Evolutionary conservation across 2,113 vertebrate species (phyloP), one percentile per base, ranked within the genome.

Genomic region (Notarius lentiginosus): DNA sequence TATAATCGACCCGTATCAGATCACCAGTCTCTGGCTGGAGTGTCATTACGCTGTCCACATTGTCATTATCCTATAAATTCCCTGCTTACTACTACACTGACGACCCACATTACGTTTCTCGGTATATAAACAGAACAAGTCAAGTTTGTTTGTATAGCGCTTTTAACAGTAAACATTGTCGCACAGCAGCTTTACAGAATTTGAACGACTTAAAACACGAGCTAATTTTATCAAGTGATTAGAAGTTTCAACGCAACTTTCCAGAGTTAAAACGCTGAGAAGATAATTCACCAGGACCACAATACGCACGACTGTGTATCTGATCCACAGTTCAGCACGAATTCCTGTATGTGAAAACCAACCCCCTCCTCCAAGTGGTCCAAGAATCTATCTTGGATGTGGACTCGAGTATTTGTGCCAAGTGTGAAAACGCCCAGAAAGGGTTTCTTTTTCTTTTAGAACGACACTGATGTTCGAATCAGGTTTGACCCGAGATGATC

Each of bases 381-480:
- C 55, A 34, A 18, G 63, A 70, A 83, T 83, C 65, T 17, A 83
- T 83, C 49, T 17, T 22, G 82, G 82, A 27, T 83, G 82, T 12
- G 51, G 41, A 24, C 68, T 65, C 30, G n/a, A 85, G 61, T 66
- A 27, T 75, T 82, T 60, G 30, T 27, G 55, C 79, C 79, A 80
- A 79, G 30, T 41, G 56, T 41, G 56, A 24, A 61, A 47, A 84
- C 22, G 27, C 56, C 56, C 17, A 20, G 7, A 15, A 55, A 79
- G 17, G 17, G 47, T 11, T 22, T 15, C 5, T 22, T 61, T 61
- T 24, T 41, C 30, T 22, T 41, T 80, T 24, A 80, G 12, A 41
- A 56, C 5, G 15, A 24, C 22, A 27, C 53, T 41, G 72, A n/a
- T 41, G 41, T 41, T 55, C 22, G n/a, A 10, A 56, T 41, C 66